Conservation (phyloP, 2,888 invertebrate species). For the Spicauda simplicius region DNA sequence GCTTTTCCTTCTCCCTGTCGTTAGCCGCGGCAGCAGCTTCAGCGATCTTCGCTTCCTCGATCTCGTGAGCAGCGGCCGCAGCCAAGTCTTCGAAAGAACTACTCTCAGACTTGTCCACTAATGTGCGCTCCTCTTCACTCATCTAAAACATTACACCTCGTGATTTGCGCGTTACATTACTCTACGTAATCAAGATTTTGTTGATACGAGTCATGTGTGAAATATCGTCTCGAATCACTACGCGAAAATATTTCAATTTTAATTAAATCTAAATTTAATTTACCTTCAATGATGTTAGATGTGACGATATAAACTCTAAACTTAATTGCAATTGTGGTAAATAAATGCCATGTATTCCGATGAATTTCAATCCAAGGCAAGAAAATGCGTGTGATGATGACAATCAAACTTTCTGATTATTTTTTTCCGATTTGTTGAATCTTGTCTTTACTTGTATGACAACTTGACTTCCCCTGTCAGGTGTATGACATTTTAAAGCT, state of each 20-base stretch:
- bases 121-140: constrained; percentile 73
- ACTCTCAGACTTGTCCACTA: constrained; percentile 86
- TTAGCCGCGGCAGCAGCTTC: constrained; percentile 71
- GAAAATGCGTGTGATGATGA: constrained; percentile 47
- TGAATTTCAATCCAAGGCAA: constrained; percentile 22
- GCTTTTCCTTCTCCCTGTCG: constrained; percentile 55
- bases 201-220: constrained; percentile 23
- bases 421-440: constrained; percentile 9
- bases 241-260: neutral
- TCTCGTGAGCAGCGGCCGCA: constrained; percentile 84
- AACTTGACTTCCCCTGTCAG: neutral
- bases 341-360: constrained; percentile 32
- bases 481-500: neutral
- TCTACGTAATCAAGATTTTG: constrained; percentile 40
- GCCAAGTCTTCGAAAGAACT: constrained; percentile 88
- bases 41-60: constrained; percentile 76
- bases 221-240: constrained; percentile 1
- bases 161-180: constrained; percentile 51
- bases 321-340: constrained; percentile 20
- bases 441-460: neutral
- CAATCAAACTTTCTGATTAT: constrained; percentile 52
- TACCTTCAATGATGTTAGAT: constrained; percentile 26
- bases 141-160: constrained; percentile 56
- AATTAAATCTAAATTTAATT: constrained; percentile 7
- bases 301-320: neutral